Percentiles rank a stretch among this genome's conserved stretches.
Conservation (phyloP, 30 jellyfish, hydroid and myxozoan species). For the Nemopilema nomurai region DNA sequence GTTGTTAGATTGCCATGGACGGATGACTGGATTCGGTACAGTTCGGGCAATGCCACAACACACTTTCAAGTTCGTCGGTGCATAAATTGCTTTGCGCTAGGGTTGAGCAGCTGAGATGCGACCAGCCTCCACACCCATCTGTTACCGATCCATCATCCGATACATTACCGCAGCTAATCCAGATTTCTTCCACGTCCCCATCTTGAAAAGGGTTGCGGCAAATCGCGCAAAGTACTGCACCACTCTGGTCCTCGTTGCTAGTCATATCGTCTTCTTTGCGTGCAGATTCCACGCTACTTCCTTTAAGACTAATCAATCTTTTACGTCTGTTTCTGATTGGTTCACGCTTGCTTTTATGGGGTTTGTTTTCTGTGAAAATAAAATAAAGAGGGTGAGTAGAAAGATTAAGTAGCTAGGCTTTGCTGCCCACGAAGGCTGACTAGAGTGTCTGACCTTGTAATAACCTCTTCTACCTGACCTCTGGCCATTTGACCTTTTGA, state of each 20-base stretch:
- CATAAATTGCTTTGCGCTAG: slow-evolving; percentile 17
- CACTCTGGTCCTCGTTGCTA: background rate
- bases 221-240: slow-evolving; percentile 5
- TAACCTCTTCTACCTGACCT: too few species aligned
- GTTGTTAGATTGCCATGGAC: too few species aligned
- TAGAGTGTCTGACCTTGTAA: too few species aligned
- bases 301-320: background rate
- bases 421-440: background rate
- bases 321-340: background rate
- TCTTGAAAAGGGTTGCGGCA: background rate
- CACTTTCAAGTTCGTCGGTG: slow-evolving; percentile 11
- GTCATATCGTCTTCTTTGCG: background rate
- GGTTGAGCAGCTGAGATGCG: slow-evolving; percentile 39
- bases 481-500: too few species aligned
- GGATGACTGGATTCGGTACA: background rate
- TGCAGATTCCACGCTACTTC: background rate
- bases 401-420: too few species aligned
- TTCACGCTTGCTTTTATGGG: background rate
- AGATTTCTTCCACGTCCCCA: slow-evolving; percentile 7
- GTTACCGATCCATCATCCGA: background rate
- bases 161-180: slow-evolving; percentile 36
- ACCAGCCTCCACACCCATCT: slow-evolving; percentile 58
- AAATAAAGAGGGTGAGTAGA: background rate
- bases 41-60: slow-evolving; percentile 35
- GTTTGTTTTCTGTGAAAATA: background rate